Percentiles rank a stretch among this genome's conserved stretches.
Conservation (phyloP, 2,113 vertebrate genomes). For the Acrocephalus arundinaceus region DNA sequence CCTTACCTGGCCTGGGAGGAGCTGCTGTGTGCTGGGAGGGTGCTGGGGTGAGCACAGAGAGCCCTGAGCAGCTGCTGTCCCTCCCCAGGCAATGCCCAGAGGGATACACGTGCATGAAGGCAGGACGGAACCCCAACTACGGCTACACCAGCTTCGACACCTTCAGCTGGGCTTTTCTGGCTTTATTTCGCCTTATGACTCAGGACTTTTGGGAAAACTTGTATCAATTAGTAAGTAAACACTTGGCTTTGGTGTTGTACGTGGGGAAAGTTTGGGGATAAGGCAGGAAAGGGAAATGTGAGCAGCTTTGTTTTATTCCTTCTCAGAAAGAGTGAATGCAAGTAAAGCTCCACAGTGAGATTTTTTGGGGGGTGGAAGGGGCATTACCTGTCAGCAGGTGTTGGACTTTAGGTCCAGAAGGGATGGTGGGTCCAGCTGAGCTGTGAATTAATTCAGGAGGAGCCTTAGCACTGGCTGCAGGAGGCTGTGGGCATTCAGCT, state of each 20-base stretch:
- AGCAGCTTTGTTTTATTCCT: not conserved
- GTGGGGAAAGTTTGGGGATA: rapidly evolving
- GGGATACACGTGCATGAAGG: slow-evolving; percentile 95
- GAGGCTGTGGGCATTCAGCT: not conserved
- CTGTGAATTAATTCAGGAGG: not conserved
- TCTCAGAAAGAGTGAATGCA: rapidly evolving
- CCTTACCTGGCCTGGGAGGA: rapidly evolving
- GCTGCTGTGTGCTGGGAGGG: not conserved
- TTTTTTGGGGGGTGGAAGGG: not conserved
- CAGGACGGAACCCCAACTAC: slow-evolving; percentile 95
- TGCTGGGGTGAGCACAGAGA: not conserved
- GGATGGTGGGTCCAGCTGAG: not conserved
- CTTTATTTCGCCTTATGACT: slow-evolving; percentile 98
- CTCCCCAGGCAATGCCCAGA: slow-evolving; percentile 89
- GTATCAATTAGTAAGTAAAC: slow-evolving; percentile 87
- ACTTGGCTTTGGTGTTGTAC: rapidly evolving
- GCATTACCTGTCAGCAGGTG: rapidly evolving
- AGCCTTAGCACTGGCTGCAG: not conserved
- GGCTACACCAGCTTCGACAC: slow-evolving; percentile 98
- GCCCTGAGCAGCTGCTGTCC: not conserved
- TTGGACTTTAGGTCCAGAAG: not conserved
- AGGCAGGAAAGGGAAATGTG: rapidly evolving
- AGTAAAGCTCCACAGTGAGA: not conserved
- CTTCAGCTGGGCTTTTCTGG: slow-evolving; percentile 98
- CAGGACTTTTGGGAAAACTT: slow-evolving; percentile 99